phyloP scores from a whole-genome alignment of 1,140 invertebrate genomes.

The Drosophila virilis region DNA sequence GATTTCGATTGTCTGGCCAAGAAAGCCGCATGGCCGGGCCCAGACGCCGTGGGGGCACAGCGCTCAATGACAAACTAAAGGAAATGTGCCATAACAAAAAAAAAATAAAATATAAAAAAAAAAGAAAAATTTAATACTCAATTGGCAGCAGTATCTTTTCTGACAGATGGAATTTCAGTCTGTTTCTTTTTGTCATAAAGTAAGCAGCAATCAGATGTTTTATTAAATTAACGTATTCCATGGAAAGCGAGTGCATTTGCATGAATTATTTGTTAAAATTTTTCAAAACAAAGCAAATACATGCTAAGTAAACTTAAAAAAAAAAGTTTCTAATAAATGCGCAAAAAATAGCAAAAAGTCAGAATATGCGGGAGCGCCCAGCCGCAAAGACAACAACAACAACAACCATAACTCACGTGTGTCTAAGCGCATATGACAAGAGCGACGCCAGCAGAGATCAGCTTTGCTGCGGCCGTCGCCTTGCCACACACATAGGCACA shows the following conservation, averaged over 20 bases:
- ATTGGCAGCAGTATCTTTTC: conserved; percentile 32
- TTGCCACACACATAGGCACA: conserved; percentile 31
- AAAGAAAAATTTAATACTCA: conserved; percentile 12
- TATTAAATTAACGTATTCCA: conserved; percentile 17
- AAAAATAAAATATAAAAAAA: conserved; percentile 1
- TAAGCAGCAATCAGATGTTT: conserved; percentile 14
- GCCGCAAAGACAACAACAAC: conserved; percentile 30
- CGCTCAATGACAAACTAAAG: conserved; percentile 38
- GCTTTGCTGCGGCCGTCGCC: conserved; percentile 57
- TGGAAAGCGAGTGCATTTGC: conserved; percentile 3
- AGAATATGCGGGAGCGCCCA: conserved; percentile 52
- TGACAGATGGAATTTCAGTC: conserved; percentile 25
- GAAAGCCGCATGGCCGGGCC: conserved; percentile 27
- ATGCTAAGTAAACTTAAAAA: conserved; percentile 24
- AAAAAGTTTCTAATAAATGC: conserved; percentile 12
- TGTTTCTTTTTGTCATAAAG: conserved; percentile 1
- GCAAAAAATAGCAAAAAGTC: conserved; percentile 17
- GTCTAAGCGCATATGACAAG: conserved; percentile 58
- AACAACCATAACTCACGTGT: conserved; percentile 67
- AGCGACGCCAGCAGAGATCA: conserved; percentile 49
- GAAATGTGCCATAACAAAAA: conserved; percentile 5
- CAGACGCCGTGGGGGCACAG: not conserved
- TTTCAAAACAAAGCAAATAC: conserved; percentile 2
- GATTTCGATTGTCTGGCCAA: conserved; percentile 60
- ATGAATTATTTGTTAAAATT: conserved; percentile 32